These are phyloP conservation scores for Otolemur crassicaudatus DNA, from an alignment of 2,797 vertebrate genomes.

Conservation along the genomic window DNA sequence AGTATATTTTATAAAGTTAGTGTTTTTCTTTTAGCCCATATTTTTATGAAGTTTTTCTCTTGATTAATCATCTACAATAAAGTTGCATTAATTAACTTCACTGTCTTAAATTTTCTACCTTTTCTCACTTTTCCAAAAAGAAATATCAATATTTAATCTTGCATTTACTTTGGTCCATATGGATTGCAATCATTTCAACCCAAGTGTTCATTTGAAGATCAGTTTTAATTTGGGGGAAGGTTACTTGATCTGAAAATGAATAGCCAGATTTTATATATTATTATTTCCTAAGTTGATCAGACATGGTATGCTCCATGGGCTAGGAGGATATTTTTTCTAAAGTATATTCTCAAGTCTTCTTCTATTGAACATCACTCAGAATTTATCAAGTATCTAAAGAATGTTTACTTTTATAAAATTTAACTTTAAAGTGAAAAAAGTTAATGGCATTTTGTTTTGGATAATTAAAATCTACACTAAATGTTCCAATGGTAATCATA, in stretches of 20 bases:
- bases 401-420: slow-evolving; percentile 56
- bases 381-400: slow-evolving; percentile 16
- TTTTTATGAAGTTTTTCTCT: background rate
- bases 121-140: slow-evolving; percentile 26
- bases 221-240: slow-evolving; percentile 51
- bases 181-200: slow-evolving; percentile 39
- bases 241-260: slow-evolving; percentile 69
- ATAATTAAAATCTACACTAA: background rate
- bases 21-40: background rate
- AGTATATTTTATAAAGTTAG: background rate
- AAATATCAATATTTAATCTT: slow-evolving; percentile 27
- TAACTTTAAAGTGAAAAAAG: slow-evolving; percentile 62
- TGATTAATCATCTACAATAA: background rate
- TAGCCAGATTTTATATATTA: slow-evolving; percentile 7
- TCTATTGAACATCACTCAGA: background rate
- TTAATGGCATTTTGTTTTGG: slow-evolving; percentile 44
- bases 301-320: background rate
- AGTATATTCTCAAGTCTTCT: background rate
- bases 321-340: background rate
- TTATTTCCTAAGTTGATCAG: background rate
- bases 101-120: background rate
- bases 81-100: background rate
- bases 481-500: slow-evolving; percentile 42
- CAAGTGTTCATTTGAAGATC: slow-evolving; percentile 68
- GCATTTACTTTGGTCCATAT: slow-evolving; percentile 62